A percentile compares a stretch with the other conserved stretches of the same genome.
phyloP scores from a whole-genome alignment of 2,888 invertebrate genomes.

The Luffia ferchaultella region DNA sequence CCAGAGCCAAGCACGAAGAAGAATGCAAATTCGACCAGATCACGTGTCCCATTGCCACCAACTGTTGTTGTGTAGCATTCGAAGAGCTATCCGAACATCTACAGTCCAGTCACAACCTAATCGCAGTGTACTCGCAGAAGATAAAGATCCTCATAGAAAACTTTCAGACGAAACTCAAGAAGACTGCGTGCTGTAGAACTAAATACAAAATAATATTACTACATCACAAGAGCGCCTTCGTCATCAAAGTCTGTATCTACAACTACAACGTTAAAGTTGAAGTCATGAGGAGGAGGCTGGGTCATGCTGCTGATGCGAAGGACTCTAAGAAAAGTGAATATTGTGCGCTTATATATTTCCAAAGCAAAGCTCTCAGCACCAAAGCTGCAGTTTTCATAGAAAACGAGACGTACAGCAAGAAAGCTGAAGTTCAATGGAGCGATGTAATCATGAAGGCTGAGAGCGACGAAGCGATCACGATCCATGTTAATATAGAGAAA shows the following conservation, averaged over 20 bases:
- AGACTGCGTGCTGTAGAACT: slow-evolving; percentile 54
- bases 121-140: slow-evolving; percentile 56
- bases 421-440: slow-evolving; percentile 56
- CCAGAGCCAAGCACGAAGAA: slow-evolving; percentile 51
- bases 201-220: slow-evolving; percentile 56
- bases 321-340: slow-evolving; percentile 52
- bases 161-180: slow-evolving; percentile 55
- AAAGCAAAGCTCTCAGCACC: slow-evolving; percentile 49
- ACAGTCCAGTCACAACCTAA: slow-evolving; percentile 46
- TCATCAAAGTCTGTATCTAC: slow-evolving; percentile 58
- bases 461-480: slow-evolving; percentile 54
- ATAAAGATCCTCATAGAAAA: slow-evolving; percentile 58
- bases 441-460: slow-evolving; percentile 52
- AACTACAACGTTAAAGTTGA: slow-evolving; percentile 56
- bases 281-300: slow-evolving; percentile 52
- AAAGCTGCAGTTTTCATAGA: slow-evolving; percentile 55
- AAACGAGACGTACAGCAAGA: slow-evolving; percentile 53
- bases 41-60: slow-evolving; percentile 51
- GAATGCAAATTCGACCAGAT: slow-evolving; percentile 54
- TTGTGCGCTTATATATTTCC: slow-evolving; percentile 52
- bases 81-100: slow-evolving; percentile 51
- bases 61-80: slow-evolving; percentile 48
- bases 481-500: slow-evolving; percentile 54
- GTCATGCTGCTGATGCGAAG: slow-evolving; percentile 41
- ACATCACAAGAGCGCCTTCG: slow-evolving; percentile 54